These are phyloP conservation scores for Hylaea fasciaria DNA, from an alignment of 2,888 invertebrate genomes.

Conservation along the genomic window DNA sequence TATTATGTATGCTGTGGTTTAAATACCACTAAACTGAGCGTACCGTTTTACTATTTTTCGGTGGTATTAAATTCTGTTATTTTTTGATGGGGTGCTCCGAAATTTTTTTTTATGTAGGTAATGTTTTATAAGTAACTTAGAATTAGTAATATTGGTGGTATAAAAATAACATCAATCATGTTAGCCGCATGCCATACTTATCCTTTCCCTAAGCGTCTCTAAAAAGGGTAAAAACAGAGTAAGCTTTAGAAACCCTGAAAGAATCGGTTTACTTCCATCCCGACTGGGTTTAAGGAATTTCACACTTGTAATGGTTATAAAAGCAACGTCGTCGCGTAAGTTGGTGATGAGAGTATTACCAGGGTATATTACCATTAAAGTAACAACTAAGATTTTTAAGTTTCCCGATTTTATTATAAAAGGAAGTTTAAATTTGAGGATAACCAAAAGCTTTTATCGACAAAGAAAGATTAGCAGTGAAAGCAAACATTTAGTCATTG, in stretches of 20 bases:
- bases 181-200: too few relatives aligned
- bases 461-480: constrained; percentile 23
- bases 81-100: too few relatives aligned
- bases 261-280: constrained; percentile 18
- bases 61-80: too few relatives aligned
- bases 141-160: too few relatives aligned
- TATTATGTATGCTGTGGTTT: neutral
- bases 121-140: too few relatives aligned
- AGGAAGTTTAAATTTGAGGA: constrained; percentile 16
- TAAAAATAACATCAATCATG: too few relatives aligned
- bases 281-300: constrained; percentile 28
- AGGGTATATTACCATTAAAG: too few relatives aligned
- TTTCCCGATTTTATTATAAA: constrained; percentile 10
- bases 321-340: too few relatives aligned
- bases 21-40: neutral
- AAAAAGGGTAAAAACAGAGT: constrained; percentile 20
- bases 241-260: constrained; percentile 15
- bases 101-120: too few relatives aligned
- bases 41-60: too few relatives aligned
- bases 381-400: neutral
- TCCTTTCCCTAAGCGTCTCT: neutral
- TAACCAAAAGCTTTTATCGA: constrained; percentile 28
- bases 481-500: constrained; percentile 31
- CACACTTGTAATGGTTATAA: neutral
- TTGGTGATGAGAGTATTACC: too few relatives aligned